Evolutionary conservation across 2,888 invertebrate species (phyloP).

Genomic region (Polydrusus tereticollis): DNA sequence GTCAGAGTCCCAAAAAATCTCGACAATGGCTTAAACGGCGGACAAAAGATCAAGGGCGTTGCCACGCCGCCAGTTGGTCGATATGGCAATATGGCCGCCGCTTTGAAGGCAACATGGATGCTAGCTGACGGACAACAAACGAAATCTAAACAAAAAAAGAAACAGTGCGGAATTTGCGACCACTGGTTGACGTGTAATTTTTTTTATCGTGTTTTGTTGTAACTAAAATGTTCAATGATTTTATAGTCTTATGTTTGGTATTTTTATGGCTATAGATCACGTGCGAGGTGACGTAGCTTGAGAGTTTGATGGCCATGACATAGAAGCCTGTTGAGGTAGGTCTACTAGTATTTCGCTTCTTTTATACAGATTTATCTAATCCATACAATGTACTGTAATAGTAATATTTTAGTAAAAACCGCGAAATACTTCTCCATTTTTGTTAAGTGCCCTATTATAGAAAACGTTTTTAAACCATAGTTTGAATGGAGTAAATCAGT

Average conservation of each 20-base stretch:
- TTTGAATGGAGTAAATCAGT: too few relatives aligned
- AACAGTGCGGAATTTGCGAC: slow-evolving; percentile 41
- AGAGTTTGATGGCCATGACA: slow-evolving; percentile 31
- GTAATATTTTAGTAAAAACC: too few relatives aligned
- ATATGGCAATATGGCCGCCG: slow-evolving; percentile 66
- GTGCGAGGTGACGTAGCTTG: slow-evolving; percentile 32
- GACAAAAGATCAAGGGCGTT: slow-evolving; percentile 61
- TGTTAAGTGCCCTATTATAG: too few relatives aligned
- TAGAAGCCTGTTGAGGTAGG: slow-evolving; percentile 34
- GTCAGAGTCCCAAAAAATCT: slow-evolving; percentile 34
- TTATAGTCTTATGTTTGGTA: not conserved
- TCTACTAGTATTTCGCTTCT: not conserved
- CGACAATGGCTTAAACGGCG: slow-evolving; percentile 30
- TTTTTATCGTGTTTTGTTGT: slow-evolving; percentile 6
- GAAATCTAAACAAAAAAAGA: slow-evolving; percentile 44
- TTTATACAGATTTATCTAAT: not conserved
- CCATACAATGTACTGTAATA: not conserved
- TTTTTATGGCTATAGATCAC: slow-evolving; percentile 21
- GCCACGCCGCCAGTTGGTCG: slow-evolving; percentile 64
- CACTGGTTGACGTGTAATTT: slow-evolving; percentile 19
- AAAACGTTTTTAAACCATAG: too few relatives aligned
- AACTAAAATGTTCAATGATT: not conserved
- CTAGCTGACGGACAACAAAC: slow-evolving; percentile 50
- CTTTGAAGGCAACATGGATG: slow-evolving; percentile 62
- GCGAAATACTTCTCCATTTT: too few relatives aligned